Evolutionary conservation across 2,113 vertebrate species (phyloP).

Genomic region (Catharus minimus): DNA sequence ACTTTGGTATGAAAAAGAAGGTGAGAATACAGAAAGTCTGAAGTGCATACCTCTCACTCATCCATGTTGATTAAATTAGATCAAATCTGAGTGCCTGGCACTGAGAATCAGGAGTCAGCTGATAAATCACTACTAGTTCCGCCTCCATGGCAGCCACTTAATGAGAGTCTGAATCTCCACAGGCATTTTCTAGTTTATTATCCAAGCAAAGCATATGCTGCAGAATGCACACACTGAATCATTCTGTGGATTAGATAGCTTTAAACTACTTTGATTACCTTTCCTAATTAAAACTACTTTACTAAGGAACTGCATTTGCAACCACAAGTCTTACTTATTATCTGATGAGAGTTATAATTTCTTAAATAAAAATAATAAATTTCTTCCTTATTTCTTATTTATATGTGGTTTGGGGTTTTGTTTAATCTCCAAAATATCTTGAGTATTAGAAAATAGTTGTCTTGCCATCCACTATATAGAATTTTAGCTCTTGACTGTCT

Average conservation of each 20-base stretch:
- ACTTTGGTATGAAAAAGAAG: not conserved
- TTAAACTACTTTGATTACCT: slow-evolving; percentile 19
- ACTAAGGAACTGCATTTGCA: slow-evolving; percentile 16
- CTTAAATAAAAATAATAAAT: not conserved
- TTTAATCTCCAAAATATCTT: not conserved
- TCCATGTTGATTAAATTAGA: not conserved
- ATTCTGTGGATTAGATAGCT: not conserved
- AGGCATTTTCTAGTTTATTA: slow-evolving; percentile 19
- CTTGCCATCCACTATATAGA: not conserved
- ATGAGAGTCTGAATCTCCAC: slow-evolving; percentile 8
- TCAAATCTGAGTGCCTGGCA: not conserved
- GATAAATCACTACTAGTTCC: slow-evolving; percentile 38
- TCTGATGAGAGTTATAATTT: not conserved
- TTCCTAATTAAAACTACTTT: slow-evolving; percentile 51
- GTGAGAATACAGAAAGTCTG: not conserved
- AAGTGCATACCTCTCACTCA: not conserved
- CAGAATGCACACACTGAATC: not conserved
- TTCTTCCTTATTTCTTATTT: not conserved
- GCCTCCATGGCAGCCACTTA: slow-evolving; percentile 2
- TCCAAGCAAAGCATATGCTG: not conserved
- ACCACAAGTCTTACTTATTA: not conserved
- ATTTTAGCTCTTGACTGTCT: not conserved
- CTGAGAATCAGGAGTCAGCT: not conserved
- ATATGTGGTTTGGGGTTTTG: not conserved
- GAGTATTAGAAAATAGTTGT: not conserved